These are phyloP conservation scores for Portevinia maculata DNA, from an alignment of 2,888 invertebrate genomes.

Conservation along the genomic window DNA sequence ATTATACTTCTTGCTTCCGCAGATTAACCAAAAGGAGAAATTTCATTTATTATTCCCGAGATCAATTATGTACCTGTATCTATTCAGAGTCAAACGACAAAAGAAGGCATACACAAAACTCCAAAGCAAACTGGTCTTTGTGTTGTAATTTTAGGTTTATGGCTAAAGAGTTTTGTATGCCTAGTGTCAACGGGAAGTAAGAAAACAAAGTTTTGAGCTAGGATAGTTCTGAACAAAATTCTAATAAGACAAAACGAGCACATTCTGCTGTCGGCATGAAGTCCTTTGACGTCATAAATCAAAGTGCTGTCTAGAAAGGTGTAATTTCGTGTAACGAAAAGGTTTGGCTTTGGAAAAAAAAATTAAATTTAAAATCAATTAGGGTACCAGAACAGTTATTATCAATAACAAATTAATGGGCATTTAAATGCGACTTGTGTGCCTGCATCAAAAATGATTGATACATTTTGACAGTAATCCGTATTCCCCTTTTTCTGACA, in stretches of 20 bases:
- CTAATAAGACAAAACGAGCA: not conserved
- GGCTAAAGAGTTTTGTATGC: not conserved
- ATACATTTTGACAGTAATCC: too few relatives aligned
- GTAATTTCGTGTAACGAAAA: not conserved
- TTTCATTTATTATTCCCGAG: not conserved
- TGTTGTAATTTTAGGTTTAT: too few relatives aligned
- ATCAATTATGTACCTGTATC: not conserved
- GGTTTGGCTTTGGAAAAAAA: not conserved
- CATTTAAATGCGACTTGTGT: too few relatives aligned
- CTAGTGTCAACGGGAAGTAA: not conserved
- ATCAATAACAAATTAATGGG: too few relatives aligned
- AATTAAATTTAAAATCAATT: too few relatives aligned
- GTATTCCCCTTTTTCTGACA: too few relatives aligned
- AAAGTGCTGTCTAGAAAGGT: not conserved
- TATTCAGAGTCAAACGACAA: not conserved
- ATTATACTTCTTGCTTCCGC: not conserved
- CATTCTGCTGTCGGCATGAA: not conserved
- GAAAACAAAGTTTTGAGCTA: not conserved
- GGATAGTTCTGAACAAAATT: not conserved
- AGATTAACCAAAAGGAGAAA: not conserved
- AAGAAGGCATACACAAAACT: too few relatives aligned
- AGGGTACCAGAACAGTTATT: too few relatives aligned
- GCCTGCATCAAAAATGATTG: too few relatives aligned
- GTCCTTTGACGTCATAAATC: not conserved
- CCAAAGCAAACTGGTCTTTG: slow-evolving; percentile 2